These are phyloP conservation scores for Leptocoma aspasia DNA, from an alignment of 2,113 vertebrate genomes.

Conservation along the genomic window DNA sequence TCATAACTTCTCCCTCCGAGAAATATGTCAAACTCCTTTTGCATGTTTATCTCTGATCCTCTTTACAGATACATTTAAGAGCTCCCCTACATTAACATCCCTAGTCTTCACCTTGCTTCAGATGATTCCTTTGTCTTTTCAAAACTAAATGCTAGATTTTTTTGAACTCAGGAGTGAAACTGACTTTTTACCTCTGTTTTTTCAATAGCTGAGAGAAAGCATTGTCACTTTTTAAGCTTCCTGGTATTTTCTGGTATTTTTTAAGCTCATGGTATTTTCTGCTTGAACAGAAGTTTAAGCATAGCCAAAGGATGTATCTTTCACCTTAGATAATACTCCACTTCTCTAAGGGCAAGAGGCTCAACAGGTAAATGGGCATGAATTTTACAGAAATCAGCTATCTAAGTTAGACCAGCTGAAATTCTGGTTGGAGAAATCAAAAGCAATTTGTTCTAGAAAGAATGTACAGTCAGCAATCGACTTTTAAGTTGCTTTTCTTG, in stretches of 20 bases:
- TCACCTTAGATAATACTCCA: not conserved
- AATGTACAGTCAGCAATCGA: not conserved
- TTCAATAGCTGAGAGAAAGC: not conserved
- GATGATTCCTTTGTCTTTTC: not conserved
- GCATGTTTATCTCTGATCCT: slow-evolving; percentile 7
- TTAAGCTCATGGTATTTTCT: not conserved
- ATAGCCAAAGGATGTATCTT: not conserved
- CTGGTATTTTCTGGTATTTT: not conserved
- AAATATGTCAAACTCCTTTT: not conserved
- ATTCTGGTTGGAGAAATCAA: not conserved
- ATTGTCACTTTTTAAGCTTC: not conserved
- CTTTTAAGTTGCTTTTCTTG: not conserved
- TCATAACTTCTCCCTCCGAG: not conserved
- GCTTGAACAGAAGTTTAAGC: not conserved
- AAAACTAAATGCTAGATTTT: not conserved
- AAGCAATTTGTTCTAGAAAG: not conserved
- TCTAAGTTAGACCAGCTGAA: not conserved
- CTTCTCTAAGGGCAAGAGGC: not conserved
- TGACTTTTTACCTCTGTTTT: not conserved
- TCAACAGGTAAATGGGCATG: not conserved
- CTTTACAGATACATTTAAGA: not conserved
- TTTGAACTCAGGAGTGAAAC: not conserved
- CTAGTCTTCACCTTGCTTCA: not conserved
- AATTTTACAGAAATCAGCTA: not conserved
- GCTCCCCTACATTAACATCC: not conserved